Evolutionary conservation across 2,113 vertebrate species (phyloP).

Genomic region (Tyto alba): DNA sequence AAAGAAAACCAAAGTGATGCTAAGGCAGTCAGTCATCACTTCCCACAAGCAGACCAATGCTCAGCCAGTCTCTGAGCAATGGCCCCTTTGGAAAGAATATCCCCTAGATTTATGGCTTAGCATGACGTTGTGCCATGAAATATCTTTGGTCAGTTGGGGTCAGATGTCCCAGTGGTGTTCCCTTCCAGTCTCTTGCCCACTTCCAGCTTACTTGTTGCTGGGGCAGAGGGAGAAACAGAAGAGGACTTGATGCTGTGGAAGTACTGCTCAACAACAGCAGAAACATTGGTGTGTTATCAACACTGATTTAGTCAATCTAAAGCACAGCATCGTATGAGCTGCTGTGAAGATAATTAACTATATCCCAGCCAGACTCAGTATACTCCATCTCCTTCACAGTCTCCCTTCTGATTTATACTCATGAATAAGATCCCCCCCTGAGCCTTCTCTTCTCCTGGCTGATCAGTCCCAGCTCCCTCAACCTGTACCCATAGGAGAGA

Average conservation of each 20-base stretch:
- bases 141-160: background rate
- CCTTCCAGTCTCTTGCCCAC: background rate
- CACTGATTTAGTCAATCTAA: background rate
- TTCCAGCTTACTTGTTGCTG: background rate
- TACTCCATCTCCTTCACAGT: background rate
- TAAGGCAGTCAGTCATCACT: background rate
- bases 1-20: background rate
- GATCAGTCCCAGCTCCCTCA: background rate
- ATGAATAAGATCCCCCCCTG: background rate
- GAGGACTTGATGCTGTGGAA: background rate
- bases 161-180: background rate
- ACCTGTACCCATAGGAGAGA: background rate
- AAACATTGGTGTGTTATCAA: background rate
- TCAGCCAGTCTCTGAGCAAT: background rate
- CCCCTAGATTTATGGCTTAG: background rate
- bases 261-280: background rate
- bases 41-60: background rate
- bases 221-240: background rate
- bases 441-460: background rate
- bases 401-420: background rate
- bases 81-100: background rate
- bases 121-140: background rate
- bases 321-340: background rate
- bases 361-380: background rate
- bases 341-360: background rate